phyloP scores from a whole-genome alignment of 2,113 vertebrate species.

The Calcarius ornatus region DNA sequence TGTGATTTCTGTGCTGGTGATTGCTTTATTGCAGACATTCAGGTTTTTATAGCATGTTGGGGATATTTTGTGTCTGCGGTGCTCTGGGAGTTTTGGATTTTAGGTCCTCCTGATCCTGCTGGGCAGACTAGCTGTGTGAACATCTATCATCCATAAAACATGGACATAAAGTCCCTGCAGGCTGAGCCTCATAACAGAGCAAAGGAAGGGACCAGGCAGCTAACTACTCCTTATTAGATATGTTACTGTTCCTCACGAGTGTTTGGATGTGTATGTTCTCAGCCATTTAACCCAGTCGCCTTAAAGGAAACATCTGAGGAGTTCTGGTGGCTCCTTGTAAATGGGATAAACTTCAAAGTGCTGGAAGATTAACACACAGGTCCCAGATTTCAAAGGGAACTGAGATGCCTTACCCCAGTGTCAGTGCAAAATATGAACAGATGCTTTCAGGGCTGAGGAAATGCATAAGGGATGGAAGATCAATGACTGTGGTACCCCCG shows the following conservation, averaged over 20 bases:
- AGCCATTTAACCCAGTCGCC: background rate
- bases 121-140: background rate
- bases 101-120: background rate
- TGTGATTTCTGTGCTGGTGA: background rate
- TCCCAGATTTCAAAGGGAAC: background rate
- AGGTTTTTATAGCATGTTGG: background rate
- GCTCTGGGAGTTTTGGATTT: background rate
- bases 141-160: background rate
- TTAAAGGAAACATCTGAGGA: background rate
- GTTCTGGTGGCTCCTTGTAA: background rate
- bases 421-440: background rate
- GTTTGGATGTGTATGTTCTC: background rate
- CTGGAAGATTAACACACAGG: background rate
- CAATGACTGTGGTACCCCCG: background rate
- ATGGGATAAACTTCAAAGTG: background rate
- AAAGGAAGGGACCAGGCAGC: background rate
- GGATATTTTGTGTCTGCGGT: background rate
- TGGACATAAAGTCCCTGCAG: background rate
- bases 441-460: background rate
- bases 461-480: background rate
- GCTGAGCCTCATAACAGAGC: background rate
- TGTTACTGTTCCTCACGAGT: background rate
- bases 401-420: background rate
- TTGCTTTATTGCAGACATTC: background rate
- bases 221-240: background rate